These are phyloP conservation scores for Polydrusus pterygomalis DNA, from an alignment of 2,888 invertebrate genomes.

Conservation along the genomic window DNA sequence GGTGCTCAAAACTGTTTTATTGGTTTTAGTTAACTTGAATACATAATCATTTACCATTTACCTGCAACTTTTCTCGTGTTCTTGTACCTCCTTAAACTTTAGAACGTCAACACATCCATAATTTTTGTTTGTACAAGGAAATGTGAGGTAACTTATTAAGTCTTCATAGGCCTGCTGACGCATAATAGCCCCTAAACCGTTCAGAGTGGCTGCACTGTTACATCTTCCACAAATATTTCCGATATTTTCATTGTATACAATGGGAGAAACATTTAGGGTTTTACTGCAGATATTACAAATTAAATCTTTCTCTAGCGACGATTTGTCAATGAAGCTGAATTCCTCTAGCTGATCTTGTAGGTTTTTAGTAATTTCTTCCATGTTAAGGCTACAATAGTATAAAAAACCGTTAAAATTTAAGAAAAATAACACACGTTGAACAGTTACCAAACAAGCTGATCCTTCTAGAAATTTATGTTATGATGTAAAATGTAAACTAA, in stretches of 20 bases:
- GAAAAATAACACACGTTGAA: too few relatives aligned
- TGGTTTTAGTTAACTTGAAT: neutral
- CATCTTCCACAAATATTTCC: constrained; percentile 58
- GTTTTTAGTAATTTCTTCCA: constrained; percentile 2
- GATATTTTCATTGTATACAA: constrained; percentile 48
- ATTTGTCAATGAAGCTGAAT: constrained; percentile 50
- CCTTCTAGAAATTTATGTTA: too few relatives aligned
- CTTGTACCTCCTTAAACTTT: constrained; percentile 51
- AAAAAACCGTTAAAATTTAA: constrained; percentile 7
- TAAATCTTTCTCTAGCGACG: constrained; percentile 43
- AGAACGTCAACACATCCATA: constrained; percentile 57
- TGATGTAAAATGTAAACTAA: too few relatives aligned
- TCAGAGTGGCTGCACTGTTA: constrained; percentile 20
- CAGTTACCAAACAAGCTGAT: too few relatives aligned
- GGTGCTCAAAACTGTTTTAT: too few relatives aligned
- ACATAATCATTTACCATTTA: constrained; percentile 38
- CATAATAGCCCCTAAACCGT: constrained; percentile 36
- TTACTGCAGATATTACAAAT: constrained; percentile 55
- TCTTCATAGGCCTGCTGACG: constrained; percentile 58
- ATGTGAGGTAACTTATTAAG: constrained; percentile 55
- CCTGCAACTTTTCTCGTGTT: constrained; percentile 58
- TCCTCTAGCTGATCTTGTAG: constrained; percentile 41
- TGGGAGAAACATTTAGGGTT: constrained; percentile 56
- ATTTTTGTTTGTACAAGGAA: constrained; percentile 58
- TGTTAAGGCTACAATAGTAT: neutral